Evolutionary conservation across 2,888 invertebrate species (phyloP), one percentile per base, ranked within the genome.

Genomic region (Atethmia centrago): DNA sequence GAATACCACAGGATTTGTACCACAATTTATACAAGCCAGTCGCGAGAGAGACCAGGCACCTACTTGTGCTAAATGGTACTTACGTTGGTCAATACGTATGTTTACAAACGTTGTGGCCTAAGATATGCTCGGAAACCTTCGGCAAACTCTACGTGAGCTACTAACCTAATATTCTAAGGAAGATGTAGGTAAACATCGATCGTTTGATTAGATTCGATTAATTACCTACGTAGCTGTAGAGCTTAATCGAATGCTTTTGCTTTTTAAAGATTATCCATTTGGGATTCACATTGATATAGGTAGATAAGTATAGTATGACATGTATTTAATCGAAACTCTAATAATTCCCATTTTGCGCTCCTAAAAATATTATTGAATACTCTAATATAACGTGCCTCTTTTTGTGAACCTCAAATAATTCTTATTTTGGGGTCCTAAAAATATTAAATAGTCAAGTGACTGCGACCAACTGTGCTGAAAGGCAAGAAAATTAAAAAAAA

Each of bases 1-100:
- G 42, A 66, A 74, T 77, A 74, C 40, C 65, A 16, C 62, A 53
- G 74, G 64, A 42, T 66, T 42, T n/a, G 49, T 49, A 31, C 40
- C 62, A 53, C 62, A 55, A 42, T 66, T 42, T n/a, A 42, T 49
- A 31, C 40, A 74, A 56, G 42, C 66, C 21, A 31, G 31, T 65
- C 55, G 55, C 28, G 21, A 47, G 25, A 36, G 25, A 36, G 36
- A 5, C 5, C 36, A 36, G n/a, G n/a, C 7, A 19, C 14, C 10
- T 42, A n/a, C 58, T 45, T 47, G 62, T 19, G 36, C 21, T 67
- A 31, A 47, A 21, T 31, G 45, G 51, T 9, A 19, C n/a, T n/a
- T n/a, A n/a, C 19, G 25, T 68, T 55, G 31, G 19, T 21, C 40
- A 66, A 53, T 53, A 77, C 28, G 25, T 47, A 5, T 40, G 19